These are phyloP conservation scores for Forbesichthys agassizii DNA, from an alignment of 2,113 vertebrate genomes.

Conservation along the genomic window DNA sequence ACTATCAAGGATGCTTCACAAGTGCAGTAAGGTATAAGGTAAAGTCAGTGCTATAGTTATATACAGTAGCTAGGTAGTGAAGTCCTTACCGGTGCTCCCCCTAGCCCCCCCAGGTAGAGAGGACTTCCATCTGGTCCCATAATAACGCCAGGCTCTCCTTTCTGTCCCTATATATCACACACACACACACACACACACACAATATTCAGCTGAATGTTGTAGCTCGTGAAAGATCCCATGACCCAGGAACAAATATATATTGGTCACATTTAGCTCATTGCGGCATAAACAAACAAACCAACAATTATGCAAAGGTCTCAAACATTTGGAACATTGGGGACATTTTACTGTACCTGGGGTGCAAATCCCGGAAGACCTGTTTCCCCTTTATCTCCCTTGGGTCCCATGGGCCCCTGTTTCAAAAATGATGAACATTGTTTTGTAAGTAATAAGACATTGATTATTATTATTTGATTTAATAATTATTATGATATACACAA, in stretches of 20 bases:
- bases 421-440: neutral
- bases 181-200: neutral
- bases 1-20: neutral
- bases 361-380: constrained; percentile 62
- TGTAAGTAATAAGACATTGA: neutral
- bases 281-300: too few relatives aligned
- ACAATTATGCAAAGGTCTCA: too few relatives aligned
- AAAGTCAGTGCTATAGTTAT: neutral
- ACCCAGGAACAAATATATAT: too few relatives aligned
- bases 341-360: constrained; percentile 57
- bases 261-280: too few relatives aligned
- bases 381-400: constrained; percentile 74
- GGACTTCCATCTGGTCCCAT: constrained; percentile 69
- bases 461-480: neutral
- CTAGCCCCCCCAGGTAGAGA: constrained; percentile 52
- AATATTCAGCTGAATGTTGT: too few relatives aligned
- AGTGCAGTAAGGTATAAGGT: neutral
- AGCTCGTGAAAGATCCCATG: too few relatives aligned
- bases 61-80: neutral
- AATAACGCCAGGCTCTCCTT: constrained; percentile 76
- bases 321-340: too few relatives aligned
- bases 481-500: neutral
- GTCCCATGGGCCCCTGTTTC: constrained; percentile 68
- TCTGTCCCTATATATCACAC: constrained; percentile 67
- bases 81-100: constrained; percentile 57